Conservation (phyloP, 2,113 vertebrate genomes). For the Gopherus evgoodei region DNA sequence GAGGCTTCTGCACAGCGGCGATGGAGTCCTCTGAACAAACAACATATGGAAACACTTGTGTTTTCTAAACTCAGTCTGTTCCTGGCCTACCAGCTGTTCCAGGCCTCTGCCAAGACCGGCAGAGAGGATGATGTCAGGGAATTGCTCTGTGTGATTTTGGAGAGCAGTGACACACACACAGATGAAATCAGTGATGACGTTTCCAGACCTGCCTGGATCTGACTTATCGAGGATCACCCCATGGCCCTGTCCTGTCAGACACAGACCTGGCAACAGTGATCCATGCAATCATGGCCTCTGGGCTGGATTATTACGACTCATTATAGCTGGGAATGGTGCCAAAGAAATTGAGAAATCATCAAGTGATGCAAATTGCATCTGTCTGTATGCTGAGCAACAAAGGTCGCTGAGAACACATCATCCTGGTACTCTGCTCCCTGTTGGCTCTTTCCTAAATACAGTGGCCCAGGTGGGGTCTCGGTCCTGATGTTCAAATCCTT, state of each 20-base stretch:
- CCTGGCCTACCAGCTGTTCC: neutral
- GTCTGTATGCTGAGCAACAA: slow-evolving; percentile 49
- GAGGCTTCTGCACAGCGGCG: slow-evolving; percentile 34
- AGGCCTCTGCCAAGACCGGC: slow-evolving; percentile 24
- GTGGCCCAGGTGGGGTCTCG: neutral
- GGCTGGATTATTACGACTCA: slow-evolving; percentile 33
- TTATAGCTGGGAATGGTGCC: slow-evolving; percentile 46
- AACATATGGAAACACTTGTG: slow-evolving; percentile 37
- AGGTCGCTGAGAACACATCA: slow-evolving; percentile 26
- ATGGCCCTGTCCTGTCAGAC: slow-evolving; percentile 1
- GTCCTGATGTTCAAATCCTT: neutral
- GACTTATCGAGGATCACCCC: neutral
- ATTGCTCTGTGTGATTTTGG: slow-evolving; percentile 40
- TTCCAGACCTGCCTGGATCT: slow-evolving; percentile 28
- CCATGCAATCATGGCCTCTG: neutral
- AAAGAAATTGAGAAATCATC: slow-evolving; percentile 47
- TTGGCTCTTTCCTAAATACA: neutral
- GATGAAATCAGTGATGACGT: slow-evolving; percentile 37
- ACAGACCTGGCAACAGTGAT: slow-evolving; percentile 48
- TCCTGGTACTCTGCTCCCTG: neutral
- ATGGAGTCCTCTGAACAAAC: neutral
- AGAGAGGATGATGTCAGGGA: slow-evolving; percentile 61
- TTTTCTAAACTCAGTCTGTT: slow-evolving; percentile 5
- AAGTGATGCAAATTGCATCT: slow-evolving; percentile 35
- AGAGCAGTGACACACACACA: slow-evolving; percentile 52